A percentile compares a stretch with the other conserved stretches of the same genome.
phyloP scores from a whole-genome alignment of 2,113 vertebrate species.

The Archocentrus centrarchus region DNA sequence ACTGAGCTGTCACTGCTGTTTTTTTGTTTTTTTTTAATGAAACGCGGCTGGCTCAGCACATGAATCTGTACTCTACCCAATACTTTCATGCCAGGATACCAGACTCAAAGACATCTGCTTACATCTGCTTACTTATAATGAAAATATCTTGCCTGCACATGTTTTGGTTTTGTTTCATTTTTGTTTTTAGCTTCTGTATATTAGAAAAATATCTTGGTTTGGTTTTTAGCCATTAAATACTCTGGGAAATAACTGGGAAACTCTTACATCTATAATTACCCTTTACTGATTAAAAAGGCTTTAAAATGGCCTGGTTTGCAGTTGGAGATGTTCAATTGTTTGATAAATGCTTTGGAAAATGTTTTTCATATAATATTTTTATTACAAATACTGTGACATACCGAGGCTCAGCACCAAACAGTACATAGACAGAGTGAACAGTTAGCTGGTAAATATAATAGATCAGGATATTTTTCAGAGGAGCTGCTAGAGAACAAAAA shows the following conservation, averaged over 20 bases:
- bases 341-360: not conserved
- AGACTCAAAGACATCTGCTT: not conserved
- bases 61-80: not conserved
- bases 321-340: not conserved
- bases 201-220: not conserved
- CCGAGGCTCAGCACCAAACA: not conserved
- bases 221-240: not conserved
- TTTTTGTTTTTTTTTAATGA: not conserved
- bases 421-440: not conserved
- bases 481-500: no score
- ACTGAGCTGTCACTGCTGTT: no score
- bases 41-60: not conserved
- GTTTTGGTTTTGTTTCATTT: not conserved
- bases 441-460: not conserved
- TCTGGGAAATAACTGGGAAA: not conserved
- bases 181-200: not conserved
- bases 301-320: not conserved
- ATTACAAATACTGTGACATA: not conserved
- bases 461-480: not conserved
- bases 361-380: not conserved
- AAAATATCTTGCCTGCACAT: not conserved
- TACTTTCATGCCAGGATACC: not conserved
- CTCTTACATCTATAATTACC: not conserved
- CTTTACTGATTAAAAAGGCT: not conserved
- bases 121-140: not conserved